A percentile compares a stretch with the other conserved stretches of the same genome.
Evolutionary conservation across 2,113 vertebrate species (phyloP).

Genomic region (Oplegnathus fasciatus): DNA sequence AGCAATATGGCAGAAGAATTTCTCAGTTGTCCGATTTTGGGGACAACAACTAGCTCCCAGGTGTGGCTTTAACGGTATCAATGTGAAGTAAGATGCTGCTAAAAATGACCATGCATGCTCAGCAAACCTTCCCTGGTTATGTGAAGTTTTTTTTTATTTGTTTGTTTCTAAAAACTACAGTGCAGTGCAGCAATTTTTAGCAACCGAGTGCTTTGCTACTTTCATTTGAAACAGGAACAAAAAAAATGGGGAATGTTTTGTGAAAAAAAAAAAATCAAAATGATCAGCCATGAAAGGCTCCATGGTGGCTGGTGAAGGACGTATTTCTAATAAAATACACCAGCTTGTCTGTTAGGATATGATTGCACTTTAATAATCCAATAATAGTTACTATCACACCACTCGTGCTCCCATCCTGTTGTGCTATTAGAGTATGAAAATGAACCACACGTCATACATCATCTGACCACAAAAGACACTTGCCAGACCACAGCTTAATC

Average conservation of each 20-base stretch:
- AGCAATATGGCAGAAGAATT: neutral
- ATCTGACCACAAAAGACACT: slow-evolving; percentile 60
- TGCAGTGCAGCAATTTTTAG: slow-evolving; percentile 44
- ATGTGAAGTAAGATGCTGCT: slow-evolving; percentile 52
- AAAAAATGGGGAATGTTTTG: slow-evolving; percentile 7
- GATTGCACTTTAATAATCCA: slow-evolving; percentile 34
- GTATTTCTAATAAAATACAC: slow-evolving; percentile 35
- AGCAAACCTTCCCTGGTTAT: slow-evolving; percentile 39
- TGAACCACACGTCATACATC: slow-evolving; percentile 44
- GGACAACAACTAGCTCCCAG: slow-evolving; percentile 32
- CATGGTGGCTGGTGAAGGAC: slow-evolving; percentile 21
- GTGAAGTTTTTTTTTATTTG: slow-evolving; percentile 1
- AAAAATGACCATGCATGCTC: slow-evolving; percentile 61
- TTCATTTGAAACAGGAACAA: slow-evolving; percentile 31
- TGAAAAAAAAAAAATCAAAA: neutral
- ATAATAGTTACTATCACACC: slow-evolving; percentile 43
- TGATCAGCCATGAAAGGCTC: neutral
- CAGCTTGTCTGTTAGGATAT: slow-evolving; percentile 25
- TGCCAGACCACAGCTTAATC: slow-evolving; percentile 60
- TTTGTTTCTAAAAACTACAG: slow-evolving; percentile 29
- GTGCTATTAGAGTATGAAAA: slow-evolving; percentile 37
- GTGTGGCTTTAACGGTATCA: slow-evolving; percentile 47
- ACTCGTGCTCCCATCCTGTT: slow-evolving; percentile 21
- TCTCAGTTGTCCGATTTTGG: neutral
- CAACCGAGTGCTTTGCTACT: slow-evolving; percentile 25